phyloP scores from a whole-genome alignment of 1,140 invertebrate genomes.

The Drosophila santomea region DNA sequence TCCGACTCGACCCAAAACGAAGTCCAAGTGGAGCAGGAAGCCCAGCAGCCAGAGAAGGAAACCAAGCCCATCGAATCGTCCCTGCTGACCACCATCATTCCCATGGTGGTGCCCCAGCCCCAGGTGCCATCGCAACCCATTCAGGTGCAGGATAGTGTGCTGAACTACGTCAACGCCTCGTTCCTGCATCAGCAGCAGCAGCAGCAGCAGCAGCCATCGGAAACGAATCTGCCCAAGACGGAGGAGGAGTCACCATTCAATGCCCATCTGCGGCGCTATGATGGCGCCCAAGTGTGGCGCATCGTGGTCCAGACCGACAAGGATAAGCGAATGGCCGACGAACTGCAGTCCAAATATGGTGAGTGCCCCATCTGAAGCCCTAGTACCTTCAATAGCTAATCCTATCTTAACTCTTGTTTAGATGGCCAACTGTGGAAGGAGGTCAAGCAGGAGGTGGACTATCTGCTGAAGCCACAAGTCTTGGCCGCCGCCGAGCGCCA shows the following conservation, averaged over 20 bases:
- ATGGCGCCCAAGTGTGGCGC: conserved; percentile 87
- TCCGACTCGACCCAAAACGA: conserved; percentile 6
- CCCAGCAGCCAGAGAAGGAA: neutral
- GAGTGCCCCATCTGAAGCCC: conserved; percentile 8
- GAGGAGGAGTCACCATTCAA: conserved; percentile 47
- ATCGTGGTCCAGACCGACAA: conserved; percentile 85
- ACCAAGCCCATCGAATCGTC: conserved; percentile 28
- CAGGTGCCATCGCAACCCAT: conserved; percentile 11
- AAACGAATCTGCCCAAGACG: conserved; percentile 25
- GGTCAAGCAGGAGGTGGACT: conserved; percentile 88
- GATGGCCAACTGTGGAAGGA: conserved; percentile 90
- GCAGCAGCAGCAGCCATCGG: conserved; percentile 21
- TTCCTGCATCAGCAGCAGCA: conserved; percentile 50
- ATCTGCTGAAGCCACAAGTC: conserved; percentile 87
- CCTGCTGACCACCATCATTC: conserved; percentile 74
- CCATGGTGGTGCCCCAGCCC: conserved; percentile 37
- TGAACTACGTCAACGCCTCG: conserved; percentile 82
- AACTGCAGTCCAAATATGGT: conserved; percentile 82
- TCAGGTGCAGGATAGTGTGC: conserved; percentile 68
- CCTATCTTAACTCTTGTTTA: conserved; percentile 54
- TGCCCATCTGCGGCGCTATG: conserved; percentile 84
- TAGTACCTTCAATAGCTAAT: neutral
- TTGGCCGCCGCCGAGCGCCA: conserved; percentile 86
- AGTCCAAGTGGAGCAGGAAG: neutral
- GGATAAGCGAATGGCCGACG: conserved; percentile 75